Conservation (phyloP, 2,888 invertebrate genomes). For the Parasteatoda lunata region DNA sequence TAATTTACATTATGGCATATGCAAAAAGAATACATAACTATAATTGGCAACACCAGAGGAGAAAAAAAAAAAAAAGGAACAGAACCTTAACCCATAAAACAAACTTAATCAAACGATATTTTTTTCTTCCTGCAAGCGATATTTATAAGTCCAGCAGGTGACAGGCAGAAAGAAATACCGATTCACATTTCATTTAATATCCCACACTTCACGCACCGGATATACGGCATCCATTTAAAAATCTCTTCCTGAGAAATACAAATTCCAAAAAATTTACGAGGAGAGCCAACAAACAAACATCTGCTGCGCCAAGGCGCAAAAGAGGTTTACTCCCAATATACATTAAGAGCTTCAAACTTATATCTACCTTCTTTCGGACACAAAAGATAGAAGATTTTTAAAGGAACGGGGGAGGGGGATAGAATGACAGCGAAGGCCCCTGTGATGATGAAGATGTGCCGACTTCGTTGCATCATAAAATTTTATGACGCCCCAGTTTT, state of each 20-base stretch:
- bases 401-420: slow-evolving; percentile 7
- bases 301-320: slow-evolving; percentile 12
- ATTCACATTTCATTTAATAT: slow-evolving; percentile 8
- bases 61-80: too few relatives aligned
- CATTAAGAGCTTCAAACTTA: slow-evolving; percentile 29
- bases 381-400: slow-evolving; percentile 45
- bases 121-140: slow-evolving; percentile 1
- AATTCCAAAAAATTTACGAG: slow-evolving; percentile 56
- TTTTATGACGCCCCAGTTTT: slow-evolving; percentile 47
- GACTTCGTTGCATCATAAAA: slow-evolving; percentile 51
- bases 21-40: too few relatives aligned
- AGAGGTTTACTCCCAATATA: slow-evolving; percentile 8
- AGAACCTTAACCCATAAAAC: background rate
- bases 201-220: background rate
- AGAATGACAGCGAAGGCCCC: slow-evolving; percentile 52
- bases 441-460: slow-evolving; percentile 65
- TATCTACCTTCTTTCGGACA: slow-evolving; percentile 1
- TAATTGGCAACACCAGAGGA: too few relatives aligned
- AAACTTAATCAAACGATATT: background rate
- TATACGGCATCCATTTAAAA: slow-evolving; percentile 13
- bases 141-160: slow-evolving; percentile 39
- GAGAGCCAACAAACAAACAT: slow-evolving; percentile 25
- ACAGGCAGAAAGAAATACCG: slow-evolving; percentile 11
- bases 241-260: slow-evolving; percentile 25
- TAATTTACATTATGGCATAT: too few relatives aligned